Evolutionary conservation across 1,140 invertebrate species (phyloP), one percentile per base, ranked within the genome.

Genomic region (Plectrocnemia conspersa): DNA sequence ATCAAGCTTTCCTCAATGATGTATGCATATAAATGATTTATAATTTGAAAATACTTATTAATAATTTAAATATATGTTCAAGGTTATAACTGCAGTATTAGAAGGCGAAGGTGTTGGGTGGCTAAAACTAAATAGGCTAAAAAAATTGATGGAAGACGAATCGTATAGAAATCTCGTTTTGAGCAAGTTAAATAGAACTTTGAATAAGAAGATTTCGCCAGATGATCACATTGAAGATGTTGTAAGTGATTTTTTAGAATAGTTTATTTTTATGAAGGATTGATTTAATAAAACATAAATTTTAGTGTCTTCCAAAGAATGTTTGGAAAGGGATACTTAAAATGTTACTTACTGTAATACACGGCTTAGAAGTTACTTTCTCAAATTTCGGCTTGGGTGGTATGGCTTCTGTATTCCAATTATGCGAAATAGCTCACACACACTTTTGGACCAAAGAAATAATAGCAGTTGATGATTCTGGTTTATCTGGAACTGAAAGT

Each of bases 71-170:
- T 54, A 45, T 59, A 52, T 58, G 10, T 67, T 69, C 59, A 75
- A 97, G 83, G 80, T 97, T 22, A 84, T 96, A 7, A 89, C 84
- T 66, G 88, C 89, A 75, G 91, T 98, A 3, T 66, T 98, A 40
- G 87, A 91, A 38, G 97, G 97, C 7, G 93, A 99, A 76, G 95
- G 97, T 2, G 86, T 99, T 11, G 93, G 95, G 25, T 98, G 96
- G 92, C 75, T 99, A 15, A 97, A 98, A 72, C 71, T 96, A 4
- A 95, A 91, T 66, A 82, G 95, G 25, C 76, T 99, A 15, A 94
- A 93, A 66, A 96, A 97, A 68, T 73, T 99, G 3, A 96, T 99
- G 92, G 97, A 99, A 72, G 96, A 99, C 73, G 97, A 99, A 75
- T 97, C 90, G 48, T 97, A 98, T 76, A 79, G 97, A 23, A 97